A percentile compares a stretch with the other conserved stretches of the same genome.
These are phyloP conservation scores for Balanococcus diminutus DNA, from an alignment of 2,888 invertebrate genomes.

Conservation along the genomic window DNA sequence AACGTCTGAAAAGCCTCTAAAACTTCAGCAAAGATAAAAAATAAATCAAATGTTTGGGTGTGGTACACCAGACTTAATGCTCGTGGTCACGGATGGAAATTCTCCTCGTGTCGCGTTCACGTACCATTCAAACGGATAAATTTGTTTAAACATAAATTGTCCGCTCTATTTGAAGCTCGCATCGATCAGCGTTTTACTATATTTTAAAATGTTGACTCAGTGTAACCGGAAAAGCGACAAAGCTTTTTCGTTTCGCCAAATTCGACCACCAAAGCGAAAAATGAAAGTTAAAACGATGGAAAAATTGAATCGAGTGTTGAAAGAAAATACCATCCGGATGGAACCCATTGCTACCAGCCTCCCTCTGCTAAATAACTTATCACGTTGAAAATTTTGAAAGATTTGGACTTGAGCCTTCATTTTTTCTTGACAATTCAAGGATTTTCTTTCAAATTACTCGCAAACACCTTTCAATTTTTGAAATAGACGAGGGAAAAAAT, in stretches of 20 bases:
- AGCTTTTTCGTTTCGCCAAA: background rate
- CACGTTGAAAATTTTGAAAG: too few species aligned
- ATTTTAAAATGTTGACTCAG: background rate
- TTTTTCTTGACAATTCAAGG: too few species aligned
- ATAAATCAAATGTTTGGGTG: too few species aligned
- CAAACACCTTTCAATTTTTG: too few species aligned
- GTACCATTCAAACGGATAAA: background rate
- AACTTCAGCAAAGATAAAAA: too few species aligned
- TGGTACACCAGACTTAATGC: too few species aligned
- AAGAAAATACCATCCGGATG: background rate
- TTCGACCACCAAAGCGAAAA: background rate
- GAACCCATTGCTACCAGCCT: too few species aligned
- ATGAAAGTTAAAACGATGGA: background rate
- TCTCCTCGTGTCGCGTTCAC: background rate
- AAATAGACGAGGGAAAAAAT: too few species aligned
- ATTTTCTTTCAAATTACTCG: too few species aligned
- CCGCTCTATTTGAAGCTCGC: constrained; percentile 9
- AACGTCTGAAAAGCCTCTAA: too few species aligned
- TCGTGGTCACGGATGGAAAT: background rate
- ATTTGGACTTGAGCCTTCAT: too few species aligned
- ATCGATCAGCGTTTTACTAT: constrained; percentile 9
- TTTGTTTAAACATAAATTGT: constrained; percentile 2
- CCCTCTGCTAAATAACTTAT: too few species aligned
- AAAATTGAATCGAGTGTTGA: background rate
- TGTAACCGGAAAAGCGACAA: constrained; percentile 16